Evolutionary conservation across 2,888 invertebrate species (phyloP), one percentile per base, ranked within the genome.

Genomic region (Hermodice carunculata): DNA sequence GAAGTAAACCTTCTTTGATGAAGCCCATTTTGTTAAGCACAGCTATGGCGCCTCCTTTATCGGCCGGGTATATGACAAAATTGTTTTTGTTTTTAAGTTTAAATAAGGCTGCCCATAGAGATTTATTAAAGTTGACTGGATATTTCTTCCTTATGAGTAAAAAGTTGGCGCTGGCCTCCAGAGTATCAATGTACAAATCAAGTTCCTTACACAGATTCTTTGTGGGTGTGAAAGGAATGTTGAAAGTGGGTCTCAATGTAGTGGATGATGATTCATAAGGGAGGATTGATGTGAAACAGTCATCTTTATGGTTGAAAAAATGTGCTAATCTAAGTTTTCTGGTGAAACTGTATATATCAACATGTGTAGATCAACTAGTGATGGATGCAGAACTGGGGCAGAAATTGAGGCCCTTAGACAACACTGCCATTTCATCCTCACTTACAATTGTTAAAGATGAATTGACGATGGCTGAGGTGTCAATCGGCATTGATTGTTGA

Each of bases 41-140:
- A n/a, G 5, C 51, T 2, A 51, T 26, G 19, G 51, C 51, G 14
- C 51, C 51, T 26, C 51, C 51, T 31, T 51, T 51, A 26, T 51
- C 51, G n/a, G 51, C 51, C 3, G 29, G 28, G 6, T 26, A 5
- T 11, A 51, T 51, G n/a, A 51, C n/a, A 14, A 51, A 32, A 19
- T 29, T 5, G 22, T 3, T 17, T 29, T 28, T 29, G 22, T 6
- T 5, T 4, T 51, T 8, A 51, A 32, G 28, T 4, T 4, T 3
- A 3, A 19, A 3, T 31, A 2, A 19, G 31, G 31, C 3, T 2
- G 2, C 32, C 17, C 8, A 11, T 51, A 29, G 14, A 6, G 17
- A 5, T 2, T 1, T 2, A 19, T 51, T 29, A 29, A 3, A 28
- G 28, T 51, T 29, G 11, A 29, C 17, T 49, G 51, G 3, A n/a